Conservation (phyloP, 2,113 vertebrate species). For the Phycodurus eques region DNA sequence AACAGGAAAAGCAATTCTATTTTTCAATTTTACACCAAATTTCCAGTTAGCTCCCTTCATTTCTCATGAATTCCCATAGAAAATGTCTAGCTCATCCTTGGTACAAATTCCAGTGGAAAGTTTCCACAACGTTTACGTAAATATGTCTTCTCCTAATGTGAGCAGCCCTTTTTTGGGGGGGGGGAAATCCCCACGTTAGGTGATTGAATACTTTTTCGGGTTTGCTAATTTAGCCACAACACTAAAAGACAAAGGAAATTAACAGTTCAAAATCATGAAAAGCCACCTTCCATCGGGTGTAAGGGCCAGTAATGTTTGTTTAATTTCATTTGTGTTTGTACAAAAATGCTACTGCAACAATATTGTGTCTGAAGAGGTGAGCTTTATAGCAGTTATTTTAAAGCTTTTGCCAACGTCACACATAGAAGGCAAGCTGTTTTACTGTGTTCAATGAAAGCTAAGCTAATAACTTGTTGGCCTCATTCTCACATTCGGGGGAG, state of each 20-base stretch:
- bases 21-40: not conserved
- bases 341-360: not conserved
- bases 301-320: not conserved
- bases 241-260: not conserved
- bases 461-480: not conserved
- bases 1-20: no score
- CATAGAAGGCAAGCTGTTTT: not conserved
- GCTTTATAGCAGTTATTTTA: not conserved
- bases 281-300: no score
- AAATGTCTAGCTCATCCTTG: not conserved
- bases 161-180: no score
- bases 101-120: not conserved
- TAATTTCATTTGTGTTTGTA: not conserved
- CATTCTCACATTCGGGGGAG: not conserved
- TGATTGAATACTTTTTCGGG: not conserved
- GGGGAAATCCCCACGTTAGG: not conserved
- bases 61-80: no score
- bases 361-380: not conserved
- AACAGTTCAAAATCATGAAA: not conserved
- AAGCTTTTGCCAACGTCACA: not conserved
- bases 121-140: not conserved
- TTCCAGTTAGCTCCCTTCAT: not conserved
- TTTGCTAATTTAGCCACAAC: not conserved
- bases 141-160: not conserved
- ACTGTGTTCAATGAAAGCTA: not conserved